Percentiles rank a stretch among this genome's conserved stretches.
These are phyloP conservation scores for Macquaria australasica DNA, from an alignment of 2,113 vertebrate genomes.

Conservation along the genomic window DNA sequence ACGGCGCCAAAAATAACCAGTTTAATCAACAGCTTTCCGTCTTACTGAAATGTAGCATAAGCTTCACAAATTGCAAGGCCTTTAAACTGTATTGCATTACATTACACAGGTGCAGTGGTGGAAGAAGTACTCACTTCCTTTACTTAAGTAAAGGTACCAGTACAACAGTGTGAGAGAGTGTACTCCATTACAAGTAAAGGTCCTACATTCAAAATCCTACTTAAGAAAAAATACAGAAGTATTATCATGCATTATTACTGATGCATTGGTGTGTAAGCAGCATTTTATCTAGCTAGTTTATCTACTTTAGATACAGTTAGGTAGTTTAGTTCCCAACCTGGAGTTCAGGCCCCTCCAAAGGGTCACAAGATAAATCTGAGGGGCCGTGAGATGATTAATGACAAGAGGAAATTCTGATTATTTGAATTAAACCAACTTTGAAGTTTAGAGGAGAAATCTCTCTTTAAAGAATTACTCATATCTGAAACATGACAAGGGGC, in stretches of 20 bases:
- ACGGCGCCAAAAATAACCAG: constrained; percentile 13
- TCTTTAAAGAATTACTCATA: neutral
- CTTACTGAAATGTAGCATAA: neutral
- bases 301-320: too few species aligned
- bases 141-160: neutral
- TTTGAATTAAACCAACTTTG: too few species aligned
- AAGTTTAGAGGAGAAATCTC: neutral
- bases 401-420: too few species aligned
- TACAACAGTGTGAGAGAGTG: too few species aligned
- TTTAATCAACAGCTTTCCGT: constrained; percentile 7
- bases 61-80: neutral
- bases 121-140: neutral
- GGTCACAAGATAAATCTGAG: too few species aligned
- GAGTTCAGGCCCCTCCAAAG: too few species aligned
- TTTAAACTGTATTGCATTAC: neutral
- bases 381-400: too few species aligned
- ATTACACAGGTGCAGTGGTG: neutral
- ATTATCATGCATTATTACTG: neutral
- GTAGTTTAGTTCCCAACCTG: too few species aligned
- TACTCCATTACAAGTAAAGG: neutral
- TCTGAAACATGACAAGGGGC: neutral
- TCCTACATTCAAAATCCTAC: neutral
- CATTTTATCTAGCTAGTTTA: too few species aligned
- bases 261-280: too few species aligned
- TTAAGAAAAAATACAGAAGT: neutral